Percentiles rank a stretch among this genome's conserved stretches.
phyloP scores from a whole-genome alignment of 2,113 vertebrate species.

The Oxyura jamaicensis region DNA sequence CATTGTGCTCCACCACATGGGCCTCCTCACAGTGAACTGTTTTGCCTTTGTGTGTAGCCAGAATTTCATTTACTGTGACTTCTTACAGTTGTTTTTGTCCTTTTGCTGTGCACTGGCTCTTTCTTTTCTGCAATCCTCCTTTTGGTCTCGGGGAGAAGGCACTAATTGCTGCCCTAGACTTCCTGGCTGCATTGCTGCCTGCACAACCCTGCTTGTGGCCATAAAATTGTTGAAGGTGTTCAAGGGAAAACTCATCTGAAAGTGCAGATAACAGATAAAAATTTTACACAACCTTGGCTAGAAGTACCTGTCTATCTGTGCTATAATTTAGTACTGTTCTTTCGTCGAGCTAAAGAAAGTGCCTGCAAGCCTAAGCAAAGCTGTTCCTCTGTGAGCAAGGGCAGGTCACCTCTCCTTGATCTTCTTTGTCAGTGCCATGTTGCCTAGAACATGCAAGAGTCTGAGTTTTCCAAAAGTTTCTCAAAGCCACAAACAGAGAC shows the following conservation, averaged over 20 bases:
- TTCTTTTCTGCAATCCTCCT: not conserved
- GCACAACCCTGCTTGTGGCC: not conserved
- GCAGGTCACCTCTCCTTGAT: not conserved
- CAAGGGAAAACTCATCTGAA: not conserved
- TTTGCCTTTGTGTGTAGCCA: not conserved
- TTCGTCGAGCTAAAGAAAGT: not conserved
- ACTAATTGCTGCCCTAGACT: not conserved
- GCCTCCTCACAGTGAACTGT: not conserved
- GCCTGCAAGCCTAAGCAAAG: accelerated
- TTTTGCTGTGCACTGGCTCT: not conserved
- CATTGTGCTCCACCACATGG: not conserved
- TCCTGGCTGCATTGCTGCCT: not conserved
- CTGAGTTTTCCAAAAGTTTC: not conserved
- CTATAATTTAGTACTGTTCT: not conserved
- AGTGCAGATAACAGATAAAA: accelerated
- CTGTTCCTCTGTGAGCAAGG: not conserved
- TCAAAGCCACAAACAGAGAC: not conserved
- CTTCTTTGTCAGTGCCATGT: not conserved
- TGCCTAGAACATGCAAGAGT: not conserved
- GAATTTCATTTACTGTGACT: not conserved
- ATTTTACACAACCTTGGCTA: not conserved
- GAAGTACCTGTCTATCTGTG: not conserved
- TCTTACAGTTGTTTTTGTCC: not conserved
- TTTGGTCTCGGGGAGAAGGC: not conserved
- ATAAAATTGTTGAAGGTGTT: not conserved